Percentiles rank a stretch among this genome's conserved stretches.
These are phyloP conservation scores for Coleophora flavipennella DNA, from an alignment of 2,888 invertebrate genomes.

Conservation along the genomic window DNA sequence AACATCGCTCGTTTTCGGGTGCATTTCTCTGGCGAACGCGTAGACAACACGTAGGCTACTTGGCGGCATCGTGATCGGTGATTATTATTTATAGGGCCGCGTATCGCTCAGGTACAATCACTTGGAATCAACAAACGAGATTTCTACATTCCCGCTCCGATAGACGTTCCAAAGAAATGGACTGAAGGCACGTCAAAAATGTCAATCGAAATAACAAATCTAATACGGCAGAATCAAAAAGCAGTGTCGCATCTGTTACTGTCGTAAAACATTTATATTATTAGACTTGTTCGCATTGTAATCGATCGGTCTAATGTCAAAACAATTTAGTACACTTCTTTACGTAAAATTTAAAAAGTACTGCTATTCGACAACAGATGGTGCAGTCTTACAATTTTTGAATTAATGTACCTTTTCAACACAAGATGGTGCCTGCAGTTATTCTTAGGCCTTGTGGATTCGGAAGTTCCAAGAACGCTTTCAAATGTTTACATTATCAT, in stretches of 20 bases:
- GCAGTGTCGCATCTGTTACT: neutral
- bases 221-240: conserved; percentile 14
- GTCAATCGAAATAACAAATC: conserved; percentile 24
- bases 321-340: conserved; percentile 6
- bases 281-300: conserved; percentile 2
- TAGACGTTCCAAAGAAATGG: conserved; percentile 22
- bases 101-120: conserved; percentile 57
- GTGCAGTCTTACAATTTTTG: conserved; percentile 5
- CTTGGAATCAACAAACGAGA: conserved; percentile 63
- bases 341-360: conserved; percentile 3
- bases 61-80: conserved; percentile 63
- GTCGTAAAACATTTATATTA: neutral
- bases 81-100: conserved; percentile 62
- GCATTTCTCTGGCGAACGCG: conserved; percentile 85
- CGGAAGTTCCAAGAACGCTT: too few species aligned
- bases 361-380: too few species aligned
- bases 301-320: conserved; percentile 12
- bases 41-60: conserved; percentile 78
- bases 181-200: conserved; percentile 27
- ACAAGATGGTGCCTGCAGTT: conserved; percentile 12
- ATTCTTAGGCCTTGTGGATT: too few species aligned
- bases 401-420: conserved; percentile 1
- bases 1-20: conserved; percentile 77
- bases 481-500: too few species aligned
- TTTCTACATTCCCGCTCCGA: conserved; percentile 62